Evolutionary conservation across 2,797 vertebrate genomes (phyloP), one percentile per base, ranked within the genome.

Genomic region (Alfaro cultratus): DNA sequence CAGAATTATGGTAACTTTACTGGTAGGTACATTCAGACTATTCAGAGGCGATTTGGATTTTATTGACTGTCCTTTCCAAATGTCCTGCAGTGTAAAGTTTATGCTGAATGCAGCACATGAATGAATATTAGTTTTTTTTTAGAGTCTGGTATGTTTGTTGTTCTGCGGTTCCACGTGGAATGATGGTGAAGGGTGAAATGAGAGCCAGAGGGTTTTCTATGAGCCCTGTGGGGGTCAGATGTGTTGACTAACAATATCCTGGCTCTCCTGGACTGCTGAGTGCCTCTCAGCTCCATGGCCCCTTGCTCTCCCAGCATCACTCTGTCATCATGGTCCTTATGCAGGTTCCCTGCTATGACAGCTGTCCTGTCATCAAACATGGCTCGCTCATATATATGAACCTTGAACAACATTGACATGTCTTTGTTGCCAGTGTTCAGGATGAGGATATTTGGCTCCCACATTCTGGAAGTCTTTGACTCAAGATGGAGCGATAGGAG

Each of bases 211-310:
- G 83, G 90, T 92, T 92, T 90, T 91, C 85, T 74, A 83, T 80
- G 70, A 86, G 83, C 86, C 86, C 87, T 43, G 57, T 85, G 91
- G 91, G 16, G 93, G 89, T 91, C 86, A 76, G 80, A 76, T 36
- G 80, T 82, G 92, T 93, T 95, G 92, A 94, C 77, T 87, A 93
- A 92, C 93, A 91, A 87, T 91, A 92, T 91, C 87, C 91, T 88
- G 89, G 79, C 82, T 89, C 87, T 80, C 81, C 83, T 75, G 78
- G 84, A 83, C 89, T 89, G 80, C 85, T 90, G 85, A 93, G 92
- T 91, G 91, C 82, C 88, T 91, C 86, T 89, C 81, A 80, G 87
- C 89, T 87, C 82, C 87, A 80, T 88, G 85, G 89, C 89, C 90
- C 90, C 85, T 80, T 86, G 91, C 92, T 92, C 86, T 91, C 84